These are phyloP conservation scores for Parnassius mnemosyne DNA, from an alignment of 2,888 invertebrate genomes.

Conservation along the genomic window DNA sequence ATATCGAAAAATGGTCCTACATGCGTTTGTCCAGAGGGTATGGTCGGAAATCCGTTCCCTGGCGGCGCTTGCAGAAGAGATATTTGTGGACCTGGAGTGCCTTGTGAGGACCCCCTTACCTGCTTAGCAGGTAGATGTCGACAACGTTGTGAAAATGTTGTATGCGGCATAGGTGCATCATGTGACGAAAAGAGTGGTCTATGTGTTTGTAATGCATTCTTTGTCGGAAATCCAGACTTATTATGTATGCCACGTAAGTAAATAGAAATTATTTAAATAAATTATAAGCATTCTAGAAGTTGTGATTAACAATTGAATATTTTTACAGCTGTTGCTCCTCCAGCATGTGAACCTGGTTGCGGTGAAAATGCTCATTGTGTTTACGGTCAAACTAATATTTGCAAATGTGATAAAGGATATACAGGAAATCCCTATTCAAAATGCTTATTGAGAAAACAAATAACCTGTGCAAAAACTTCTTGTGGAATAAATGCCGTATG, in stretches of 20 bases:
- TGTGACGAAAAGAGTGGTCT: slow-evolving; percentile 90
- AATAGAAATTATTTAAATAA: slow-evolving; percentile 11
- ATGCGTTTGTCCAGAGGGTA: slow-evolving; percentile 92
- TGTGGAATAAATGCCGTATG: slow-evolving; percentile 92
- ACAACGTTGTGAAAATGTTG: slow-evolving; percentile 91
- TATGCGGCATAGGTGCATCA: slow-evolving; percentile 93
- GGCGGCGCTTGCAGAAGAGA: slow-evolving; percentile 92
- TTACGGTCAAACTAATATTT: slow-evolving; percentile 87
- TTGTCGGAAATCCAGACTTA: slow-evolving; percentile 93
- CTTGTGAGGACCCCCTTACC: slow-evolving; percentile 88
- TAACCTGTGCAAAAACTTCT: slow-evolving; percentile 85
- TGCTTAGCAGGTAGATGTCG: slow-evolving; percentile 94
- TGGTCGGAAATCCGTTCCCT: slow-evolving; percentile 94
- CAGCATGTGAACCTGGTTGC: slow-evolving; percentile 89
- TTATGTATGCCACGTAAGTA: slow-evolving; percentile 95
- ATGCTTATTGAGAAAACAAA: slow-evolving; percentile 86
- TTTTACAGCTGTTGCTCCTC: slow-evolving; percentile 86
- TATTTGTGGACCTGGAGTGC: slow-evolving; percentile 87
- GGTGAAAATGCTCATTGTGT: slow-evolving; percentile 93
- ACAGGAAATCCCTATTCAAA: slow-evolving; percentile 93
- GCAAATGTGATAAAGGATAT: slow-evolving; percentile 91
- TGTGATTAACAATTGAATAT: slow-evolving; percentile 11
- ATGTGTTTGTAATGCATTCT: slow-evolving; percentile 92
- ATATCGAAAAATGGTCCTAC: slow-evolving; percentile 91
- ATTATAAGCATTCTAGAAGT: slow-evolving; percentile 13